Conservation (phyloP, 2,113 vertebrate genomes). For the Datnioides undecimradiatus region DNA sequence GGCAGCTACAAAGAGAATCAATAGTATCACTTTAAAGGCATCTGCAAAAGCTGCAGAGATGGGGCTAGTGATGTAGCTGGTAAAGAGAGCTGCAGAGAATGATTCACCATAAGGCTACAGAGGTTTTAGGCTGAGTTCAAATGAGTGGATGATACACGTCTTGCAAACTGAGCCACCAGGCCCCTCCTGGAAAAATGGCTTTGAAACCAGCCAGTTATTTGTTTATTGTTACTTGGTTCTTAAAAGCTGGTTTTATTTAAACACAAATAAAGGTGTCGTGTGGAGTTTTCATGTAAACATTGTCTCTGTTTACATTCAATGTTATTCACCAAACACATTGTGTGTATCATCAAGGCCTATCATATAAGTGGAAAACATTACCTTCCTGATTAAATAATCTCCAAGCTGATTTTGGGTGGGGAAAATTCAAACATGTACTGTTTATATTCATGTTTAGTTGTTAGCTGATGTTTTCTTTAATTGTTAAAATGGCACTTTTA, state of each 20-base stretch:
- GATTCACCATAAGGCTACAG: not conserved
- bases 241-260: not conserved
- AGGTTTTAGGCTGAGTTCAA: not conserved
- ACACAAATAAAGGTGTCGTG: not conserved
- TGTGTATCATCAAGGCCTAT: not conserved
- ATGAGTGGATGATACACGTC: not conserved
- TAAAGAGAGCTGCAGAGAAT: not conserved
- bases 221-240: not conserved
- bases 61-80: not conserved
- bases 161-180: not conserved
- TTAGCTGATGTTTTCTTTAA: not conserved
- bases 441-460: not conserved
- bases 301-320: conserved; percentile 3
- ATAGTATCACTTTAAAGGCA: not conserved
- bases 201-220: not conserved
- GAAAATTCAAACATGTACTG: not conserved
- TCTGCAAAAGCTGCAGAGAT: not conserved
- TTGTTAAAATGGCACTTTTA: not conserved
- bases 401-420: not conserved
- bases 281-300: not conserved
- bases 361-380: not conserved
- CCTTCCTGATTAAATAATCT: not conserved
- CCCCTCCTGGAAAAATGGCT: not conserved
- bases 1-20: not conserved
- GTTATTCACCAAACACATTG: not conserved